A percentile compares a stretch with the other conserved stretches of the same genome.
Conservation (phyloP, 2,797 vertebrate genomes). For the Bradypodion ventrale region DNA sequence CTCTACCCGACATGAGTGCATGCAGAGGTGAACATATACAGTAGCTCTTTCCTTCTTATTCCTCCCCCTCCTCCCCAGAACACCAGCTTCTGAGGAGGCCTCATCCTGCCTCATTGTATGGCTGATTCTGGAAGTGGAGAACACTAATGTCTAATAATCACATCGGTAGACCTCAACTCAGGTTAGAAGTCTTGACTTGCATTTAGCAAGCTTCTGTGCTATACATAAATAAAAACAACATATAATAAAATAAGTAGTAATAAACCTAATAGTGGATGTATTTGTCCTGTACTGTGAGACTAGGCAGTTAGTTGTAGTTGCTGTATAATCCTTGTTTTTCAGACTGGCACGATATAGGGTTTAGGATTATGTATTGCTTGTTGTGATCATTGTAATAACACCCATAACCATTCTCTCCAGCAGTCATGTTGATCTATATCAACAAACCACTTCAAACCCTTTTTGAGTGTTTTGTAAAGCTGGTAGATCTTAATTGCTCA, state of each 20-base stretch:
- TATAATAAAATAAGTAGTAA: not conserved
- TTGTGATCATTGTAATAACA: not conserved
- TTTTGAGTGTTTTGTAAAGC: not conserved
- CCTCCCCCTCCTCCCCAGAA: not conserved
- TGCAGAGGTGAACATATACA: not conserved
- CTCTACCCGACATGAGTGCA: not conserved
- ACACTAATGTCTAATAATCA: not conserved
- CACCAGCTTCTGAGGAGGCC: not conserved
- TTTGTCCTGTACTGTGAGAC: not conserved
- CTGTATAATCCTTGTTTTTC: not conserved
- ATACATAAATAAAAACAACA: not conserved
- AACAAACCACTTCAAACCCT: not conserved
- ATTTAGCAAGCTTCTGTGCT: not conserved
- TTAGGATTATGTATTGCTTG: not conserved
- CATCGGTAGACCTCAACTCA: not conserved
- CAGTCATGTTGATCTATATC: not conserved
- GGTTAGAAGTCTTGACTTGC: not conserved
- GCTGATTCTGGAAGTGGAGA: not conserved
- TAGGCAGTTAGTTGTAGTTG: not conserved
- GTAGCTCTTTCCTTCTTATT: not conserved
- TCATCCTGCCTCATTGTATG: not conserved
- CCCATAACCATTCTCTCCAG: not conserved
- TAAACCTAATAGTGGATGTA: not conserved
- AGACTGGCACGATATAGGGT: not conserved
- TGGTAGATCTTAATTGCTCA: not conserved